Base-by-base conservation (phyloP, 2,888 invertebrate species). In the Clostera curtula region DNA sequence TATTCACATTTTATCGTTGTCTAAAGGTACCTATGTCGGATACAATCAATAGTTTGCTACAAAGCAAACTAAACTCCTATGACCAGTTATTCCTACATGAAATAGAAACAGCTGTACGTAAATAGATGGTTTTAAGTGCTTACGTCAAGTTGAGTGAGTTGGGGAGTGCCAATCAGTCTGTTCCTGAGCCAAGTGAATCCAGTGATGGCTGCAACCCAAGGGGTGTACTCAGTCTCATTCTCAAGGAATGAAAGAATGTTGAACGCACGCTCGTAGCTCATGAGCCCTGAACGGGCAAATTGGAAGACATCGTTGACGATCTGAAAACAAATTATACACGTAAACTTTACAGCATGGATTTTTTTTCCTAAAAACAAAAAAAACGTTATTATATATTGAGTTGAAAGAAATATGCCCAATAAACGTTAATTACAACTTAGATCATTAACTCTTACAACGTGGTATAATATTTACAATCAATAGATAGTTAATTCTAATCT, bases 231-330 rank as follows among this genome's bases (percentile, higher is more conserved):
- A 0, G 67, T 84, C 64, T 93, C 93, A 5, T 85, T 70, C 27
- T 75, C 65, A 36, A 96, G 74, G 74, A 93, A 96, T 1, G 85
- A 79, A 0, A 90, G 77, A 12, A 93, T 79, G 8, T 85, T 75
- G 20, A 96, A 83, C 0, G 91, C 88, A n/a, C 85, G 65, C 0
- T 67, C 59, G 54, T 93, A 92, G 1, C 64, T 50, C 35, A 91
- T 70, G 11, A 85, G 47, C 2, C 87, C 87, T n/a, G 88, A 86
- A 24, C 90, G 85, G n/a, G 92, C 93, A 30, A 92, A 83, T 65
- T 89, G 89, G 44, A 92, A 83, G 1, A 90, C 85, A 64, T 97
- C 97, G 50, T 96, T 92, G 6, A 96, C 86, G 12, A 91, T 83
- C 83, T 83, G 43, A 12, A 50, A 54, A 25, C 8, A 34, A 21